Base-by-base conservation (phyloP, 2,797 vertebrate species). In the Podargus strigoides region DNA sequence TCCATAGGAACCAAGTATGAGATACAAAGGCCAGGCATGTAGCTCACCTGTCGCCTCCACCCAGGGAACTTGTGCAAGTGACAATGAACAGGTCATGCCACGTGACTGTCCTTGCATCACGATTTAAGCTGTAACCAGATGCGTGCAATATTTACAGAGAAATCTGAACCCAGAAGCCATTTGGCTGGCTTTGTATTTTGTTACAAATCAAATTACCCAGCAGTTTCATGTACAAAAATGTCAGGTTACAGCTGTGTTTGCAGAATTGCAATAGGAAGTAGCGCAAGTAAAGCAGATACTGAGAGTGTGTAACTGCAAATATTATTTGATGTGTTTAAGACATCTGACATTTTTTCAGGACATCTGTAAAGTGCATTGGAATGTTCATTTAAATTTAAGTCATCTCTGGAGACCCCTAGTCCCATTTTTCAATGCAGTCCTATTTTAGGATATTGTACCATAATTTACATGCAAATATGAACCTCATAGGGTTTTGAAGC, bases 381-480 rank as follows among this genome's bases (percentile, higher is more conserved):
- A 89, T 46, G 63, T 74, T 96, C 72, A 73, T 93, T 95, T 91
- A 88, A 62, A 73, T 79, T 88, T 73, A 83, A 82, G n/a, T 73
- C 23, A 36, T 80, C 86, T 88, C 88, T 93, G 67, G 86, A 95
- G 94, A 90, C 34, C 42, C 67, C 77, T 90, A 86, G 42, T 89
- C 44, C 26, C 63, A n/a, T 19, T 81, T 90, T 80, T 82, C 70
- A 70, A 8, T 44, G 70, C 21, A 80, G 41, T 66, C 74, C 81
- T 94, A 70, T 91, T 96, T 95, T 89, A 79, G 83, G 74, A 26
- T 74, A 24, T 53, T 85, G 44, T 70, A 52, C 41, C 15, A 16
- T 87, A 70, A 85, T 93, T 93, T 85, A 67, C 56, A 64, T 92
- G 93, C 84, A 90, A 79, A 89, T 91, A 85, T 37, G 90, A 56